Conservation (phyloP, 2,797 vertebrate genomes). For the Loris lydekkerianus region DNA sequence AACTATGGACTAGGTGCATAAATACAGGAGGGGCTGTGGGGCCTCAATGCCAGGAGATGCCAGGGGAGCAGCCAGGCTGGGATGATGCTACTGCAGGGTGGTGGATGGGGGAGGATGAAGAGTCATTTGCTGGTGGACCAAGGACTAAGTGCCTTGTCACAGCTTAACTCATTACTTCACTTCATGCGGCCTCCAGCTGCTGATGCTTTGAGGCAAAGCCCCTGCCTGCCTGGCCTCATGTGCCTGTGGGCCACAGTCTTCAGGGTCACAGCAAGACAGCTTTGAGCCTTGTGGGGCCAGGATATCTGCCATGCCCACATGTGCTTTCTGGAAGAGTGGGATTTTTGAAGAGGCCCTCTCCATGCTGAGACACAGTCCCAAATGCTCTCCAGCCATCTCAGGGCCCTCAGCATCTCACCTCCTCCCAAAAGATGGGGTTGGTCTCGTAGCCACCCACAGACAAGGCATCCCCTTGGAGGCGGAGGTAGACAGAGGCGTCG, state of each 20-base stretch:
- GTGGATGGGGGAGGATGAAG: fast-evolving
- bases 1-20: fast-evolving
- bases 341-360: background rate
- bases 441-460: conserved; percentile 98
- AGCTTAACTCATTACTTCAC: fast-evolving
- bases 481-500: conserved; percentile 97
- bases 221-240: fast-evolving
- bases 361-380: fast-evolving
- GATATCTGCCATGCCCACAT: background rate
- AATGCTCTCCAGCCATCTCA: fast-evolving
- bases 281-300: fast-evolving
- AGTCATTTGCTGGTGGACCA: fast-evolving
- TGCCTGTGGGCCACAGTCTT: fast-evolving
- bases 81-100: fast-evolving
- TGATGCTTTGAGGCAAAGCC: fast-evolving
- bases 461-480: conserved; percentile 98
- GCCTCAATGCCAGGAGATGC: background rate
- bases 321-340: background rate
- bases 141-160: fast-evolving
- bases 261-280: background rate
- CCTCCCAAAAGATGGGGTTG: conserved; percentile 98
- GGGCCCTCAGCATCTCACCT: conserved; percentile 89
- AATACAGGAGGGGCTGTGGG: fast-evolving
- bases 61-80: background rate
- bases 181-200: fast-evolving